Conservation (phyloP, 35 echinoderm and acorn worm genomes). For the Patiria miniata region DNA sequence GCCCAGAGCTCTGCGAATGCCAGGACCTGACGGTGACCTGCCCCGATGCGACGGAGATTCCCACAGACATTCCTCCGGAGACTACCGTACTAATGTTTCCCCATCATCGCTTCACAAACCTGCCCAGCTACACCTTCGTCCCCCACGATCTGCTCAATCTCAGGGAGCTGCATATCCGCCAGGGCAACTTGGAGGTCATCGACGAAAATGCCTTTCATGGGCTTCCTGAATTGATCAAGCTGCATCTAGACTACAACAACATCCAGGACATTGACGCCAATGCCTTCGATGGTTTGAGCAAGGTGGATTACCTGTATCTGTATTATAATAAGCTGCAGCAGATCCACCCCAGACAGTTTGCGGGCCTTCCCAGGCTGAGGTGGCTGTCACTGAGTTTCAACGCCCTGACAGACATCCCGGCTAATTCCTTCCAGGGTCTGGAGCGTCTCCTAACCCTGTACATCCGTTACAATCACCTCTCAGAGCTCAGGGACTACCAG, state of each 20-base stretch:
- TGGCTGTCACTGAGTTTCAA: constrained; percentile 53
- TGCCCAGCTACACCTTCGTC: constrained; percentile 32
- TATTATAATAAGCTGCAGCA: constrained; percentile 53
- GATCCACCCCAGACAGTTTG: constrained; percentile 35
- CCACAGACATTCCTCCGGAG: not conserved
- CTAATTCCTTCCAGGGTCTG: constrained; percentile 45
- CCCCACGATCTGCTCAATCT: constrained; percentile 10
- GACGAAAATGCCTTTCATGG: constrained; percentile 21
- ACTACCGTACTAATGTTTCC: not conserved
- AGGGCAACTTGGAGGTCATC: constrained; percentile 45
- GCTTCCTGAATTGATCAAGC: constrained; percentile 9
- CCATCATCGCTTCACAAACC: constrained; percentile 32
- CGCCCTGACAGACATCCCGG: constrained; percentile 26
- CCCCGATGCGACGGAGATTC: constrained; percentile 14
- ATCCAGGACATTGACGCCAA: constrained; percentile 22
- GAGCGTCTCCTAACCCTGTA: constrained; percentile 30
- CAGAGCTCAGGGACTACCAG: not conserved
- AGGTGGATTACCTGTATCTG: constrained; percentile 45
- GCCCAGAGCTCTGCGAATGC: constrained; percentile 19
- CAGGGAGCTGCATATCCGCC: not conserved
- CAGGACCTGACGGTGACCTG: constrained; percentile 1
- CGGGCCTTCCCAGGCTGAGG: not conserved
- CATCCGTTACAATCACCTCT: constrained; percentile 37
- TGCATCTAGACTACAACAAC: constrained; percentile 48
- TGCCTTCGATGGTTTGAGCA: constrained; percentile 31